A percentile compares a stretch with the other conserved stretches of the same genome.
These are phyloP conservation scores for Ichneumon xanthorius DNA, from an alignment of 2,888 invertebrate species.

Conservation along the genomic window DNA sequence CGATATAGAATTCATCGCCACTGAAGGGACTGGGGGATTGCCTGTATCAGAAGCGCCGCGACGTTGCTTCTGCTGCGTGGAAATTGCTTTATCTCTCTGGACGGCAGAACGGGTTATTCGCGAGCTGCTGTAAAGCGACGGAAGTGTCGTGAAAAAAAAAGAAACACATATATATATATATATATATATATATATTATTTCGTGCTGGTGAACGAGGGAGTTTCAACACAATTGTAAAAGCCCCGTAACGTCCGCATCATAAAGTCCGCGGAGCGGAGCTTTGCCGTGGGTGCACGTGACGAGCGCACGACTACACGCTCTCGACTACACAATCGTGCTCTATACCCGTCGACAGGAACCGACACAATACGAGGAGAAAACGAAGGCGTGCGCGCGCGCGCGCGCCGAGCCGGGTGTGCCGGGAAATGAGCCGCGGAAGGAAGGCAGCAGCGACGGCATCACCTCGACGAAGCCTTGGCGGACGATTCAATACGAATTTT, in stretches of 20 bases:
- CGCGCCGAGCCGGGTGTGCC: constrained; percentile 32
- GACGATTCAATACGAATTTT: constrained; percentile 62
- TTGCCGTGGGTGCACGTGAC: constrained; percentile 12
- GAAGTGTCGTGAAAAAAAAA: not conserved
- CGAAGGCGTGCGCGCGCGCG: constrained; percentile 17
- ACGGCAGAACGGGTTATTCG: not conserved
- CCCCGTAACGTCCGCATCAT: constrained; percentile 13
- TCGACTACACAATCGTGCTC: constrained; percentile 9
- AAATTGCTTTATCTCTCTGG: constrained; percentile 17
- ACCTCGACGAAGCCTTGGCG: constrained; percentile 27
- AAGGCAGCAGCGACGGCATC: constrained; percentile 23
- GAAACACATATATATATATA: not conserved
- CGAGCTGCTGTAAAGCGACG: constrained; percentile 1
- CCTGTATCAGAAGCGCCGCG: constrained; percentile 3
- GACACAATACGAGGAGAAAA: constrained; percentile 18
- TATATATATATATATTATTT: not conserved
- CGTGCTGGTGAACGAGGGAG: not conserved
- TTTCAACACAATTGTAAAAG: constrained; percentile 1
- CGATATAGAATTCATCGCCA: constrained; percentile 48
- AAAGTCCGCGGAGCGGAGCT: constrained; percentile 28
- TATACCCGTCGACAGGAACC: not conserved
- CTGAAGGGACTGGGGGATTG: constrained; percentile 16
- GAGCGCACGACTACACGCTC: not conserved
- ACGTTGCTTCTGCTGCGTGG: constrained; percentile 6
- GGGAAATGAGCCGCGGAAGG: constrained; percentile 44